A percentile compares a stretch with the other conserved stretches of the same genome.
Conservation (phyloP, 2,113 vertebrate genomes). For the Clarias batrachus region DNA sequence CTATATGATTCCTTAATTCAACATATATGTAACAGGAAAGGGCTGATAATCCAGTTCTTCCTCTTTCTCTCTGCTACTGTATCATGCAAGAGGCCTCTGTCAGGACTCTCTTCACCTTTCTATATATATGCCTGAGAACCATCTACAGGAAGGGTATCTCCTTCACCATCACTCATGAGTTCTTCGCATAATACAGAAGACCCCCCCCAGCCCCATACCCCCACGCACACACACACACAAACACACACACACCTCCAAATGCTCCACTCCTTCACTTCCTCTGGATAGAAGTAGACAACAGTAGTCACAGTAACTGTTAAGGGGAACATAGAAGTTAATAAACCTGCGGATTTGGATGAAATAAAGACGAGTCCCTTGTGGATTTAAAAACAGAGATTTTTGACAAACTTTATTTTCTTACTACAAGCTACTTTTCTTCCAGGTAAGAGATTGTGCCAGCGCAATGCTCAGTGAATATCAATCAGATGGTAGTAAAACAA, state of each 20-base stretch:
- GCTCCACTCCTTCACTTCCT: constrained; percentile 69
- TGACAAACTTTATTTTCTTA: constrained; percentile 43
- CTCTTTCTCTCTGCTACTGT: not conserved
- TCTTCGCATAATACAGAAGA: constrained; percentile 62
- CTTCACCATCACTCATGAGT: constrained; percentile 70
- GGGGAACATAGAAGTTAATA: constrained; percentile 43
- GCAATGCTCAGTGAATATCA: constrained; percentile 16
- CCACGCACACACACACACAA: not conserved
- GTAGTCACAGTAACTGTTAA: constrained; percentile 53
- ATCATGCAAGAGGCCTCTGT: constrained; percentile 15
- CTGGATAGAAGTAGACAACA: constrained; percentile 58
- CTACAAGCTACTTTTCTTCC: constrained; percentile 54
- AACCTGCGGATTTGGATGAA: constrained; percentile 56
- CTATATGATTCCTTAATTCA: constrained; percentile 1
- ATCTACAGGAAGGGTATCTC: constrained; percentile 64
- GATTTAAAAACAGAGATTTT: constrained; percentile 37
- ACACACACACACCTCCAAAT: constrained; percentile 43
- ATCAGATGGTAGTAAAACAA: constrained; percentile 21
- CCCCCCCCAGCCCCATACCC: not conserved
- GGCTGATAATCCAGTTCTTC: not conserved
- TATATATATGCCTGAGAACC: constrained; percentile 78
- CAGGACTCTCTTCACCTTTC: constrained; percentile 56
- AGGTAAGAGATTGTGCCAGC: constrained; percentile 60
- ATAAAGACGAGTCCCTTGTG: constrained; percentile 32
- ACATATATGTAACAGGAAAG: not conserved